These are phyloP conservation scores for Hiodon alosoides DNA, from an alignment of 2,113 vertebrate species.

Conservation along the genomic window DNA sequence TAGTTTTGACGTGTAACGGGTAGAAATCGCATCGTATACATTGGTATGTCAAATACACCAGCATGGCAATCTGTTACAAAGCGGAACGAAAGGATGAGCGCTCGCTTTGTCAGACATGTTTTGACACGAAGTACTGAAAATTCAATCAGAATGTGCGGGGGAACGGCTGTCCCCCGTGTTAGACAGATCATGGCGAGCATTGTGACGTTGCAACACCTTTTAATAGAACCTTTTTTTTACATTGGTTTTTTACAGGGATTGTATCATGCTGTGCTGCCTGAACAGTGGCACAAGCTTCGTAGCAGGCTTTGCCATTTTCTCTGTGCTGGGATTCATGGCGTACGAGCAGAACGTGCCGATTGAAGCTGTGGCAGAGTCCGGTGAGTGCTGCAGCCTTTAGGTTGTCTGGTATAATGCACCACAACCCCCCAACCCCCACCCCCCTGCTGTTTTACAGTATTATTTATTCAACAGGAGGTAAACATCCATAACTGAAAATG, in stretches of 20 bases:
- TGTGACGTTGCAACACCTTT: background rate
- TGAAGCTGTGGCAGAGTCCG: slow-evolving; percentile 92
- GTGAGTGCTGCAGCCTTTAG: slow-evolving; percentile 56
- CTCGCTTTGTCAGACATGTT: too few relatives aligned
- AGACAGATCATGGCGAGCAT: background rate
- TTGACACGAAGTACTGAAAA: too few relatives aligned
- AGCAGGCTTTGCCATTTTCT: slow-evolving; percentile 97
- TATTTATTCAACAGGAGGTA: slow-evolving; percentile 50
- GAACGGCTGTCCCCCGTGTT: too few relatives aligned
- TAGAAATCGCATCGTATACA: too few relatives aligned
- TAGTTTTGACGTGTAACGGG: too few relatives aligned
- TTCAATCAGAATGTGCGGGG: background rate
- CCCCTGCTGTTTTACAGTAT: slow-evolving; percentile 31
- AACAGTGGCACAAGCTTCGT: slow-evolving; percentile 98
- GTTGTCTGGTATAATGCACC: background rate
- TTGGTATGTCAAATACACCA: too few relatives aligned
- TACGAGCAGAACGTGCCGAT: slow-evolving; percentile 93
- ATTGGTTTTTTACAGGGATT: slow-evolving; percentile 81
- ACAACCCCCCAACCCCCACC: background rate
- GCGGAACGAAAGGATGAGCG: too few relatives aligned
- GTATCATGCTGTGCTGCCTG: slow-evolving; percentile 91
- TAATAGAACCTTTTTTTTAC: slow-evolving; percentile 22
- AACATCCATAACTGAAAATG: slow-evolving; percentile 51
- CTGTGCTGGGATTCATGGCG: slow-evolving; percentile 97
- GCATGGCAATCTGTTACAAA: too few relatives aligned